Percentiles rank a stretch among this genome's conserved stretches.
These are phyloP conservation scores for Myathropa florea DNA, from an alignment of 2,888 invertebrate species.

Conservation along the genomic window DNA sequence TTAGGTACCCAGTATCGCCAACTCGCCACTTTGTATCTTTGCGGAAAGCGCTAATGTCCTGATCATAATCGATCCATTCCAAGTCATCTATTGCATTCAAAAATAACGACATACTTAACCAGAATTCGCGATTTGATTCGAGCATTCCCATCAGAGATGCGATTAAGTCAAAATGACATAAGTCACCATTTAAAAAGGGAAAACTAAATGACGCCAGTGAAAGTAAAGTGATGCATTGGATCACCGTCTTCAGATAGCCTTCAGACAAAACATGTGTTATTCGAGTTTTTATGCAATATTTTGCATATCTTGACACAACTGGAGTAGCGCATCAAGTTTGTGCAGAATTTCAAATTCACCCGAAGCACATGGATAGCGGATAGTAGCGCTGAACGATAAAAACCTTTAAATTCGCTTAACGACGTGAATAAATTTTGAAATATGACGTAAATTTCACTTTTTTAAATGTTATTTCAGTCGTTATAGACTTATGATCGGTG, in stretches of 20 bases:
- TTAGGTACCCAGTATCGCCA: too few species aligned
- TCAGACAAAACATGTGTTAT: background rate
- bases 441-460: background rate
- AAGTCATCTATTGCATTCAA: background rate
- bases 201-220: background rate
- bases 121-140: background rate
- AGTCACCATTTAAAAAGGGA: background rate
- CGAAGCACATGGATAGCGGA: too few species aligned
- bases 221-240: background rate
- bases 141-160: background rate
- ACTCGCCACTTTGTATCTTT: too few species aligned
- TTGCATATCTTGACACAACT: background rate
- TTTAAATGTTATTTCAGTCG: background rate
- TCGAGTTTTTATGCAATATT: background rate
- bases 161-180: background rate
- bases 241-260: background rate
- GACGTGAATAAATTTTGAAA: background rate
- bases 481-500: background rate
- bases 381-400: too few species aligned
- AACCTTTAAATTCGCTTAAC: background rate
- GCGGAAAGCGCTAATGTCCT: too few species aligned
- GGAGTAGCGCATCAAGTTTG: background rate
- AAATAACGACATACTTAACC: background rate
- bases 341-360: background rate
- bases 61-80: background rate